Conservation (phyloP, 2,797 vertebrate genomes). For the Okamejei kenojei region DNA sequence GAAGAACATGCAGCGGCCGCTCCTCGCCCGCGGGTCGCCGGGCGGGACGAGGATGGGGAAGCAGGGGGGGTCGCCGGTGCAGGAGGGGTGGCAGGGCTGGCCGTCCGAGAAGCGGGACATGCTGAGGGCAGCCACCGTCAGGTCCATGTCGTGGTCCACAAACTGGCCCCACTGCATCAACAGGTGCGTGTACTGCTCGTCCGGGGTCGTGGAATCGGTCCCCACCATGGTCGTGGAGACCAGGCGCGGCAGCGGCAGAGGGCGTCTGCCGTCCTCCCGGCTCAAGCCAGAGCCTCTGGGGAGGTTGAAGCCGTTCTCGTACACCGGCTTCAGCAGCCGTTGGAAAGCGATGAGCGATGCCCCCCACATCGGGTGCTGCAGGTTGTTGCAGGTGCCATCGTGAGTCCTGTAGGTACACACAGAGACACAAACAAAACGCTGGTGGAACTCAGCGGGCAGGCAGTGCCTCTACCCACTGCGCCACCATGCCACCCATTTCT, state of each 20-base stretch:
- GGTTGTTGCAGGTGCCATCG: slow-evolving; percentile 57
- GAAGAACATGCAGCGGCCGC: slow-evolving; percentile 58
- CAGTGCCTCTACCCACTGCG: too few species aligned
- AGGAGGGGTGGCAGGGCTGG: slow-evolving; percentile 53
- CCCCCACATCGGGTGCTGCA: slow-evolving; percentile 59
- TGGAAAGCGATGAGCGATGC: slow-evolving; percentile 59
- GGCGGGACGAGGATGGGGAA: slow-evolving; percentile 53
- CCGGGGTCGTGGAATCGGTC: slow-evolving; percentile 53
- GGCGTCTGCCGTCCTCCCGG: slow-evolving; percentile 48
- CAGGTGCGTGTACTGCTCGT: slow-evolving; percentile 57
- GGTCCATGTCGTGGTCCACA: slow-evolving; percentile 58
- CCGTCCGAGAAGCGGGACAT: slow-evolving; percentile 58
- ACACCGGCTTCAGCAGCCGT: slow-evolving; percentile 55
- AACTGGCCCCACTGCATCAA: slow-evolving; percentile 64
- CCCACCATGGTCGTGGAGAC: slow-evolving; percentile 56
- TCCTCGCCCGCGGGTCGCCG: slow-evolving; percentile 52
- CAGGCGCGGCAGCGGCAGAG: slow-evolving; percentile 56
- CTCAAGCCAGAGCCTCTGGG: slow-evolving; percentile 51
- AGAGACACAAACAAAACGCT: too few species aligned
- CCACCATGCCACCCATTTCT: too few species aligned
- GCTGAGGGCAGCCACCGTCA: slow-evolving; percentile 58
- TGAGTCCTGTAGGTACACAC: slow-evolving; percentile 45
- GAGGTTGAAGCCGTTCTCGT: slow-evolving; percentile 58
- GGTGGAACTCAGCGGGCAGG: too few species aligned
- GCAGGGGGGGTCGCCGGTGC: slow-evolving; percentile 55